A percentile compares a stretch with the other conserved stretches of the same genome.
These are phyloP conservation scores for Heterotilapia buettikoferi DNA, from an alignment of 2,113 vertebrate genomes.

Conservation along the genomic window DNA sequence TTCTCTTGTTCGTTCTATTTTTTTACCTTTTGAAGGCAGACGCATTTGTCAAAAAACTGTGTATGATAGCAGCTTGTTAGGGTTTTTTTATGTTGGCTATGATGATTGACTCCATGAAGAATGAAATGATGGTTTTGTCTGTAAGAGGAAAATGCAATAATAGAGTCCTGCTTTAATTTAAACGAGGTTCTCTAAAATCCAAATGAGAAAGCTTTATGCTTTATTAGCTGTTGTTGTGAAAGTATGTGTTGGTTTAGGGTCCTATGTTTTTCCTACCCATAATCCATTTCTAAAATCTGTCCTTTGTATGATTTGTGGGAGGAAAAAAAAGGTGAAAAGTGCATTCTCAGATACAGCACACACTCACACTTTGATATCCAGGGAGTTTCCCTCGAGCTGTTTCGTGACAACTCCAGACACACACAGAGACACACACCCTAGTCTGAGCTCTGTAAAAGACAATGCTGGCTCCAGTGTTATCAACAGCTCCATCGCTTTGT, in stretches of 20 bases:
- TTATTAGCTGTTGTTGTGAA: background rate
- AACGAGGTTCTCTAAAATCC: constrained; percentile 2
- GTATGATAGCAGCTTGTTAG: background rate
- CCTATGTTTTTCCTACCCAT: background rate
- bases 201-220: background rate
- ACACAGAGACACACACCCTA: constrained; percentile 14
- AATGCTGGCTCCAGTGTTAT: constrained; percentile 66
- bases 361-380: background rate
- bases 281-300: background rate
- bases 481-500: constrained; percentile 50
- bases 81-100: background rate
- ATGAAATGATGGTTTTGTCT: background rate
- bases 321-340: background rate
- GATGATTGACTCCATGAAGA: background rate
- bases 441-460: constrained; percentile 37
- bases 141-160: background rate
- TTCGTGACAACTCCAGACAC: constrained; percentile 21
- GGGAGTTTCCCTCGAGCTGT: background rate
- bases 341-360: background rate
- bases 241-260: background rate
- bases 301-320: background rate
- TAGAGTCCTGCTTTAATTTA: background rate
- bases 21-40: background rate
- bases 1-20: background rate
- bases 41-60: background rate